phyloP scores from a whole-genome alignment of 2,797 vertebrate species.

The Caiman crocodilus region DNA sequence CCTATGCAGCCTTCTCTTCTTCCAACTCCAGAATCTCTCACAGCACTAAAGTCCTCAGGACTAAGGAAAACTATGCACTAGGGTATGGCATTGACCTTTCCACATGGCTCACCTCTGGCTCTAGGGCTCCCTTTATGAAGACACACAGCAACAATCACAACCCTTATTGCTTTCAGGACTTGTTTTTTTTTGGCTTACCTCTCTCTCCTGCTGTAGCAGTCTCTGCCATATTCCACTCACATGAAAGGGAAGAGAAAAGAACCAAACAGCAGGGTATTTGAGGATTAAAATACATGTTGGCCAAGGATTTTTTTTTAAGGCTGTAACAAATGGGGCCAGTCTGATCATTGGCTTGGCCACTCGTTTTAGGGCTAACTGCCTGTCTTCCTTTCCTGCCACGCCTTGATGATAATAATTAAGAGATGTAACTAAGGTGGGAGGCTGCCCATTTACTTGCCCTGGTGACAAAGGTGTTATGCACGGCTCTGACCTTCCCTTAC shows the following conservation, averaged over 20 bases:
- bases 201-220: not conserved
- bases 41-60: not conserved
- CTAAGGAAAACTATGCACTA: not conserved
- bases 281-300: not conserved
- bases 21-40: not conserved
- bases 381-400: too few species aligned
- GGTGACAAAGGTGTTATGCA: too few species aligned
- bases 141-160: not conserved
- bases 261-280: not conserved
- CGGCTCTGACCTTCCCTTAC: too few species aligned
- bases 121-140: not conserved
- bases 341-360: not conserved
- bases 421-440: too few species aligned
- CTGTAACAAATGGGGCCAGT: not conserved
- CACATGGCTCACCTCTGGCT: not conserved
- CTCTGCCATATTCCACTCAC: not conserved
- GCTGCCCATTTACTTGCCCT: too few species aligned
- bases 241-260: not conserved
- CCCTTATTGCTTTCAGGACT: not conserved
- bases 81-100: not conserved
- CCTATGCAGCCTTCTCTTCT: rapidly evolving
- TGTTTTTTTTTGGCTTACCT: not conserved
- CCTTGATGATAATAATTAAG: too few species aligned
- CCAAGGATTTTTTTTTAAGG: not conserved
- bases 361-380: not conserved